Base-by-base conservation (phyloP, 2,113 vertebrate species). In the Fregetta grallaria region DNA sequence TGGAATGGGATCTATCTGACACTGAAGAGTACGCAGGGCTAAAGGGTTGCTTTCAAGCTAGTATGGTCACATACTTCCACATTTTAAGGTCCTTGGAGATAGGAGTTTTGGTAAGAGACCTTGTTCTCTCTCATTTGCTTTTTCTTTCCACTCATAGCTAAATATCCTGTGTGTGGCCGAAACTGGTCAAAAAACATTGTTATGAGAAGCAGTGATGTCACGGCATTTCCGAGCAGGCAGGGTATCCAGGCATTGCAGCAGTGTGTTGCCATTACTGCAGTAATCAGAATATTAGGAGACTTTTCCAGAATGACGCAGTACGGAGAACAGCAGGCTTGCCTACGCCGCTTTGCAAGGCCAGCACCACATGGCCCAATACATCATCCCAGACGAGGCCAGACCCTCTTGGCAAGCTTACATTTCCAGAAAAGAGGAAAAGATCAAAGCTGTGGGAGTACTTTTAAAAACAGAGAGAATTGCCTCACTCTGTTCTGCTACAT, bases 351-450 rank as follows among this genome's bases (percentile, higher is more conserved):
- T 62, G 52, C 77, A 76, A 85, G 84, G 59, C 80, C 92, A 76
- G 70, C 71, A 66, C 70, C 94, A 95, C 85, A 85, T 86, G 91
- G 89, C 91, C 91, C 78, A 76, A 76, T 63, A 85, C 50, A 88
- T 94, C 87, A 95, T 81, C 47, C 71, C 50, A 88, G 59, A 44
- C 7, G 34, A 89, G 84, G 81, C 94, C 92, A 96, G 95, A 94
- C 42, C 56, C 62, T 82, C 58, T 81, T 38, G 63, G 67, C 71
- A 86, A 65, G 62, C 77, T 79, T 44, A 73, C n/a, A 36, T 76
- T 94, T 94, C 87, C 92, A 94, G 85, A 91, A 94, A 89, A 88
- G 71, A 82, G 44, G 68, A 76, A 92, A 80, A 95, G 93, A 96
- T 94, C 91, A 96, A 97, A 96, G 89, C 81, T 40, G 55, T 82